These are phyloP conservation scores for Netelia melanura DNA, from an alignment of 2,888 invertebrate genomes.

Conservation along the genomic window DNA sequence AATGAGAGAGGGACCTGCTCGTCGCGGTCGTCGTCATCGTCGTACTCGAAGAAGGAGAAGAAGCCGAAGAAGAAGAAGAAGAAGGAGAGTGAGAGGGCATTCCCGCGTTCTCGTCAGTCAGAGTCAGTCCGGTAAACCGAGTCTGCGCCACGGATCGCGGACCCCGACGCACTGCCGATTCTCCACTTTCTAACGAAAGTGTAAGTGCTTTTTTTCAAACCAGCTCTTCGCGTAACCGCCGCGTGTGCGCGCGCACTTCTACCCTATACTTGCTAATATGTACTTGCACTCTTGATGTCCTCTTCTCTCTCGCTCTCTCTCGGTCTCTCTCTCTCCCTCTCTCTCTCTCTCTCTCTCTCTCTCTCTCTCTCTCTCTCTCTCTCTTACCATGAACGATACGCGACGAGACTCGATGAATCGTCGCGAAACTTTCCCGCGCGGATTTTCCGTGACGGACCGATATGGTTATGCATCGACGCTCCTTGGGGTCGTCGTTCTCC, in stretches of 20 bases:
- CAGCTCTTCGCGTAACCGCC: constrained; percentile 75
- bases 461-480: no score
- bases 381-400: no score
- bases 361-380: no score
- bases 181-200: constrained; percentile 84
- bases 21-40: no score
- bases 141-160: constrained; percentile 78
- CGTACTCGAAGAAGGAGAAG: neutral
- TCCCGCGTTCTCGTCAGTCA: constrained; percentile 54
- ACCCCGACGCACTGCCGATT: constrained; percentile 74
- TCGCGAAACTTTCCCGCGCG: no score
- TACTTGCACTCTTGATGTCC: neutral
- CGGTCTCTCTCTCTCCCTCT: no score
- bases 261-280: constrained; percentile 4
- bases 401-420: no score
- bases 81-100: constrained; percentile 41
- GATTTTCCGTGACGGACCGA: no score
- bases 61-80: constrained; percentile 30
- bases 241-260: constrained; percentile 53
- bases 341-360: no score
- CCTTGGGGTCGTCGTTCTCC: neutral
- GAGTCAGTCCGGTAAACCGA: constrained; percentile 53
- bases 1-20: neutral
- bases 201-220: constrained; percentile 82
- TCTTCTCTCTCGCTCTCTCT: no score